A percentile compares a stretch with the other conserved stretches of the same genome.
Evolutionary conservation across 2,113 vertebrate species (phyloP).

Genomic region (Lutjanus erythropterus): DNA sequence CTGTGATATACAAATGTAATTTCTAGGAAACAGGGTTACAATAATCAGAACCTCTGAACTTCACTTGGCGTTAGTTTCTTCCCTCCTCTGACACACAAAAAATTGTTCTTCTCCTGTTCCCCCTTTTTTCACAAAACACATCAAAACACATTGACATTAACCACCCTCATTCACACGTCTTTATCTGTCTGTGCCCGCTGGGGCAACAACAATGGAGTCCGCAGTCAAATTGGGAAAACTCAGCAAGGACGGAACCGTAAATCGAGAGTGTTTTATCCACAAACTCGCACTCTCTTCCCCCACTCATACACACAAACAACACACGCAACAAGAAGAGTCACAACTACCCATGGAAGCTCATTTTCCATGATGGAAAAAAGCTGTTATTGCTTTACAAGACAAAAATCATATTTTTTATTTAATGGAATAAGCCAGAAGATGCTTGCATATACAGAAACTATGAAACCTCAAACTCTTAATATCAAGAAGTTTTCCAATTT

Average conservation of each 20-base stretch:
- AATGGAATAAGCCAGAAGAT: constrained; percentile 1
- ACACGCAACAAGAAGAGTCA: neutral
- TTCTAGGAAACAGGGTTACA: too few species aligned
- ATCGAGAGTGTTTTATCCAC: neutral
- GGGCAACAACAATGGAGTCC: neutral
- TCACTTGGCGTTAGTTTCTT: neutral
- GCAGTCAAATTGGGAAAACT: constrained; percentile 8
- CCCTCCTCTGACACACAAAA: neutral
- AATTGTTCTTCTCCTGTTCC: neutral
- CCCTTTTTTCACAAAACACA: neutral
- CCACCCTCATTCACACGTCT: neutral
- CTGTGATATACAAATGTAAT: too few species aligned
- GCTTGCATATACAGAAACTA: neutral
- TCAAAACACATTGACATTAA: neutral
- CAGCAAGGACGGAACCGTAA: constrained; percentile 3
- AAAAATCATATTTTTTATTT: neutral
- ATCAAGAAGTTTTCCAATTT: too few species aligned
- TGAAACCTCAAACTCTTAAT: neutral
- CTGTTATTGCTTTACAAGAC: too few species aligned
- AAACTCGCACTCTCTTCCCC: neutral
- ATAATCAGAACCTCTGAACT: neutral
- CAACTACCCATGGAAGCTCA: neutral
- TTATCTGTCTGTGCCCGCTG: neutral
- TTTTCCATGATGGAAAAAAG: too few species aligned
- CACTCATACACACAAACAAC: neutral